Percentiles rank a stretch among this genome's conserved stretches.
Conservation (phyloP, 2,113 vertebrate genomes). For the Corydoras maculifer region DNA sequence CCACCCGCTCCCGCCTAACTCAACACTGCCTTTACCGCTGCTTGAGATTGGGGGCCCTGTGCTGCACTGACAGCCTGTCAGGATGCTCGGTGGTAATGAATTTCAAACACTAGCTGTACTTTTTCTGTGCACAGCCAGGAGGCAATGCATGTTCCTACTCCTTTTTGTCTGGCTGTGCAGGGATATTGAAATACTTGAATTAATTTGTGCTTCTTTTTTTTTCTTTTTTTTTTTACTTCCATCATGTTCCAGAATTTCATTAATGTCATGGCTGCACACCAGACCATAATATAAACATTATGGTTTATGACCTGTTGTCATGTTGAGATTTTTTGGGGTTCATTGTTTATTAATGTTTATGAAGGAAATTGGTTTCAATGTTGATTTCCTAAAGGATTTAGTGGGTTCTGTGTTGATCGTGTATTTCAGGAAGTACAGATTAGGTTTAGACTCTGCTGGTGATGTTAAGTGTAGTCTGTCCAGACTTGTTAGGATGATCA, state of each 20-base stretch:
- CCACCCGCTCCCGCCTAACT: conserved; percentile 9
- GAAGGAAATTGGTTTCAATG: no score
- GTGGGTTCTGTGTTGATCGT: neutral
- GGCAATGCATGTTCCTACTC: conserved; percentile 13
- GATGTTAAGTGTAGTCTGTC: neutral
- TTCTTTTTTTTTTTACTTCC: neutral
- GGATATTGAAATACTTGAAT: neutral
- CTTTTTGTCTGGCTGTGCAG: neutral
- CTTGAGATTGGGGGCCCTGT: conserved; percentile 29
- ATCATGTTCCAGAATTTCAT: no score
- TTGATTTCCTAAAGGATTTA: no score
- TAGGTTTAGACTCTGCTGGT: neutral
- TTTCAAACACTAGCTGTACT: conserved; percentile 36
- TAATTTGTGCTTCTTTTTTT: neutral
- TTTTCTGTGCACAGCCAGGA: conserved; percentile 16
- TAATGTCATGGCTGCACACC: no score
- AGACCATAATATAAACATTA: no score
- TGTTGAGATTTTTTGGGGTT: no score
- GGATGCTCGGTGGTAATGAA: conserved; percentile 37
- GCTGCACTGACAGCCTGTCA: conserved; percentile 44
- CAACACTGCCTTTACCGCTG: conserved; percentile 8
- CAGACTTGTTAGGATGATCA: conserved; percentile 2
- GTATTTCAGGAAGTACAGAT: neutral
- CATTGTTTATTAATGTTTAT: no score
- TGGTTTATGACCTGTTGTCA: no score